Base-by-base conservation (phyloP, 2,797 vertebrate genomes). In the Sebastes glaucus region DNA sequence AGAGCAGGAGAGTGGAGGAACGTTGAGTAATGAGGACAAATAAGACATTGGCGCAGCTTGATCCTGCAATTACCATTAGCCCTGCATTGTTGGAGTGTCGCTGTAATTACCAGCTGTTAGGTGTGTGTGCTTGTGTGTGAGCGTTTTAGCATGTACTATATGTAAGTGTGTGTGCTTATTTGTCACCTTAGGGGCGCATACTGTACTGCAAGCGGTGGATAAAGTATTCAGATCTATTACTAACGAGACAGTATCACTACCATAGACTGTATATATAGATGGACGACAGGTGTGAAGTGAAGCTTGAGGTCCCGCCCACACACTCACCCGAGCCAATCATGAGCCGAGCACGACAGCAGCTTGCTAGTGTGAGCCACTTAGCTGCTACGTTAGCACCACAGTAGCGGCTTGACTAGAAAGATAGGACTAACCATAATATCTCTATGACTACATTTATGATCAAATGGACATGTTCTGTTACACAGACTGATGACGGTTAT, bases 31-130 rank as follows among this genome's bases (percentile, higher is more conserved):
- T 84, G 86, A 87, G 84, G 84, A 88, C 83, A 86, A 92, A 91
- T 82, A 87, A 89, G 81, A 91, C 82, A 81, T 23, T 76, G 83
- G 77, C 83, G 46, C 87, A 52, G 88, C 81, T 87, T 89, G 88
- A 88, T 86, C 80, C 90, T 81, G 86, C 88, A 92, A 92, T 94
- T 93, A 93, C 80, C 84, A 94, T 95, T 89, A 94, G 84, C 59
- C 75, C 66, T 32, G 87, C 72, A 93, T 92, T 93, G 91, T 92
- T 78, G 52, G 57, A 83, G 79, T 46, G 59, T 32, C 27, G 59
- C 71, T 78, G 87, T 87, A 86, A 93, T 89, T 86, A 91, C 77
- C 79, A 87, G 84, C 84, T 91, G 83, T 81, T 89, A 75, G 56
- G 64, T 72, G 79, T 67, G 79, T 67, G 64, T 77, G 62, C 63